Conservation (phyloP, 2,797 vertebrate genomes). For the Tarsius wallacei region DNA sequence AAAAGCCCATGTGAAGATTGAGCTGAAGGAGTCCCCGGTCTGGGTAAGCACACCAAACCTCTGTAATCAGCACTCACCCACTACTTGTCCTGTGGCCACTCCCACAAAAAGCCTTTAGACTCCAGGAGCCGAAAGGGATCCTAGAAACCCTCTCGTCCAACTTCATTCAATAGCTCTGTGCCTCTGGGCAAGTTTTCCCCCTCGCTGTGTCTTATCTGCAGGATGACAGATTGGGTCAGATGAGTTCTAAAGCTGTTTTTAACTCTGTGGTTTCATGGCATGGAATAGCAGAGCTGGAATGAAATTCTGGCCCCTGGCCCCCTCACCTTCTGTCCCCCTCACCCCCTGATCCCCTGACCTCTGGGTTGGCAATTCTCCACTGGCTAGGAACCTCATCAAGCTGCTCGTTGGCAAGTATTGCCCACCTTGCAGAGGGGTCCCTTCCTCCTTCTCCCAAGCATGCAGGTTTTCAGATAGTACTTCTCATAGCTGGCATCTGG, state of each 20-base stretch:
- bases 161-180: background rate
- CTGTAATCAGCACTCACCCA: background rate
- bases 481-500: background rate
- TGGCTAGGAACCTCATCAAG: background rate
- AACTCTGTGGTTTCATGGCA: slow-evolving; percentile 10
- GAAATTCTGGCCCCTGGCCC: background rate
- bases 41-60: slow-evolving; percentile 92
- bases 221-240: background rate
- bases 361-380: background rate
- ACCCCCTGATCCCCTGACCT: too few species aligned
- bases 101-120: background rate
- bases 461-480: background rate
- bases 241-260: slow-evolving; percentile 33
- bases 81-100: background rate
- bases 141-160: background rate
- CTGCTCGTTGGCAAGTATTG: background rate
- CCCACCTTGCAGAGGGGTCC: background rate
- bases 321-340: too few species aligned
- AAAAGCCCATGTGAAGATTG: slow-evolving; percentile 96
- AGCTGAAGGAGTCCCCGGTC: slow-evolving; percentile 93
- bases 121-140: background rate
- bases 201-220: background rate
- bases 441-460: background rate
- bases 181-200: background rate
- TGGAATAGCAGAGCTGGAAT: background rate